Evolutionary conservation across 2,113 vertebrate species (phyloP).

Genomic region (Trinectes maculatus): DNA sequence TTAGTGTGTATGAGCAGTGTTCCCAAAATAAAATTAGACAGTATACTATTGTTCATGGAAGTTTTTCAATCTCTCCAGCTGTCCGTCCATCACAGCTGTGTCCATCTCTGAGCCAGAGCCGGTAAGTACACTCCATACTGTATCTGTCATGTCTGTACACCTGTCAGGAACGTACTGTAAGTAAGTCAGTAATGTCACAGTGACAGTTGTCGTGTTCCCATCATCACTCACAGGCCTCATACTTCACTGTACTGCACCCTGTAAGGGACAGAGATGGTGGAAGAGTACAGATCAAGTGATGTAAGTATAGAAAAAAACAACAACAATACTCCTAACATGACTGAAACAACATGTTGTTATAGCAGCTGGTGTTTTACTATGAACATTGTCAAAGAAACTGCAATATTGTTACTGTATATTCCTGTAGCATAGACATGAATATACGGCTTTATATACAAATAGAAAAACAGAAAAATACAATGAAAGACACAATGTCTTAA

Average conservation of each 20-base stretch:
- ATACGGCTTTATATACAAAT: no score
- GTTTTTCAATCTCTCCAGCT: slow-evolving; percentile 37
- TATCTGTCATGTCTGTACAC: slow-evolving; percentile 38
- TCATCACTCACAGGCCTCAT: not conserved
- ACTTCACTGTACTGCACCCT: not conserved
- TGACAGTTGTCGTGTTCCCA: slow-evolving; percentile 26
- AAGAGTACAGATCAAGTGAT: no score
- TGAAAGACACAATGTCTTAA: no score
- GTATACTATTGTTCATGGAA: not conserved
- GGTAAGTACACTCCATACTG: slow-evolving; percentile 19
- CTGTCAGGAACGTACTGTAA: slow-evolving; percentile 21
- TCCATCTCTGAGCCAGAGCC: not conserved
- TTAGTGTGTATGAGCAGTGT: not conserved
- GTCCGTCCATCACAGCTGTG: slow-evolving; percentile 45
- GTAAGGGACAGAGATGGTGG: not conserved
- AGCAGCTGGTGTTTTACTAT: no score
- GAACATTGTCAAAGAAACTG: no score
- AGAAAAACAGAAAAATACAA: no score
- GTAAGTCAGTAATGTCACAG: slow-evolving; percentile 11
- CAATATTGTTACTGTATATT: no score
- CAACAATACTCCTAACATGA: no score
- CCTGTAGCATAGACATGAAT: no score
- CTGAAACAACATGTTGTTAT: not conserved
- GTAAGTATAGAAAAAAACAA: no score
- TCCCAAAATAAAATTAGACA: not conserved